Evolutionary conservation across 2,888 invertebrate genomes (phyloP), one percentile per base, ranked within the genome.

Genomic region (Lycophotia porphyrea): DNA sequence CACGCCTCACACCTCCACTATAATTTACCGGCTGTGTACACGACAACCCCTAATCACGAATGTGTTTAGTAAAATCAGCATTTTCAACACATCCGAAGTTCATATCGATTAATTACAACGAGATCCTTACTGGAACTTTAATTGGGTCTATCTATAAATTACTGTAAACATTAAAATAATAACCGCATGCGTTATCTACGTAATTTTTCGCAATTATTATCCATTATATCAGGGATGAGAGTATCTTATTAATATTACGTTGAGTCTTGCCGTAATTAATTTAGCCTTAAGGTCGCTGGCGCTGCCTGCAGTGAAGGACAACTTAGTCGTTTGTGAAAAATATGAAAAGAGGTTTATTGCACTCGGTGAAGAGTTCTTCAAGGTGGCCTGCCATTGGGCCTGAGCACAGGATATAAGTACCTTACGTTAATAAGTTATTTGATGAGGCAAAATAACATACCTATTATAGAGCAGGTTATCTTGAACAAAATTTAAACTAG

Each of bases 11-110:
- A 87, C 87, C 87, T 89, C 87, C 92, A 90, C 93, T 95, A 90
- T 95, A 95, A 96, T 95, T 95, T 95, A 86, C 86, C 82, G 76
- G 82, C 84, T 88, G 81, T 89, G 85, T 88, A 86, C 89, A 88
- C 86, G 91, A 92, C 92, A 93, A 91, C 92, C 92, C 89, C 85
- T 90, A 89, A 93, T 93, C 91, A 90, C 69, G 90, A 88, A 84
- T 90, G 87, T 90, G 89, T 92, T 92, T 91, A 92, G 88, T 89
- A 82, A 91, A 92, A 92, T 91, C 86, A 89, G 88, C 88, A 89
- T 89, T 89, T 89, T 90, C 87, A 87, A 85, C 86, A 84, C 84
- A 84, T 83, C 64, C 68, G n/a, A 60, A 70, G 36, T 76, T 82
- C 31, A 66, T 70, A 82, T 74, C 72, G 64, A 81, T 74, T 69